A percentile compares a stretch with the other conserved stretches of the same genome.
These are phyloP conservation scores for Amyelois transitella DNA, from an alignment of 1,140 invertebrate species.

Conservation along the genomic window DNA sequence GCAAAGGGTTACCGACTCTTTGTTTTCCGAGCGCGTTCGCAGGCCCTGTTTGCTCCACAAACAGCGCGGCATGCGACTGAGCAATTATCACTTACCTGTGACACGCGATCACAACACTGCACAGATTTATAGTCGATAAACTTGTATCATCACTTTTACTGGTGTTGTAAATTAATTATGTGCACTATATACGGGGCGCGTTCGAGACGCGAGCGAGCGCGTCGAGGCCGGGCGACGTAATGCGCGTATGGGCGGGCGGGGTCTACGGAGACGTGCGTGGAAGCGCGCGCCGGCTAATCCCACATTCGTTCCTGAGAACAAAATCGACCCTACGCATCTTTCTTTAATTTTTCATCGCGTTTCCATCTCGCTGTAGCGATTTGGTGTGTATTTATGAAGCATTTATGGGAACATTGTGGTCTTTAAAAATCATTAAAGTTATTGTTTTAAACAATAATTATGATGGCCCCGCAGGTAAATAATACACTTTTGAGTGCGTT, in stretches of 20 bases:
- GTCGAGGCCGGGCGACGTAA: conserved; percentile 47
- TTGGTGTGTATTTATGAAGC: conserved; percentile 5
- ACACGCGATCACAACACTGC: conserved; percentile 66
- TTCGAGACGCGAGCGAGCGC: conserved; percentile 44
- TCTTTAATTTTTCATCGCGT: conserved; percentile 11
- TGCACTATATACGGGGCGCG: conserved; percentile 45
- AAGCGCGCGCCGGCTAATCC: conserved; percentile 50
- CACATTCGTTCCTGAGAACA: conserved; percentile 13
- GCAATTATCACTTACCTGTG: conserved; percentile 72
- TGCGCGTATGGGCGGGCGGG: conserved; percentile 53
- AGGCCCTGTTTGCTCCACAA: conserved; percentile 36
- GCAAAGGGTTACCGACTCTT: conserved; percentile 55
- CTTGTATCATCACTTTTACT: conserved; percentile 70
- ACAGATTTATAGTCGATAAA: conserved; percentile 70
- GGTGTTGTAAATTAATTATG: conserved; percentile 64
- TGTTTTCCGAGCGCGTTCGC: conserved; percentile 39
- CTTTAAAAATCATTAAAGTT: no score
- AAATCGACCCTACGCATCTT: conserved; percentile 26
- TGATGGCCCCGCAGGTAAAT: neutral
- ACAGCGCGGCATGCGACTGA: conserved; percentile 46
- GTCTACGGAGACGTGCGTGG: conserved; percentile 12
- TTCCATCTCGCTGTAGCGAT: neutral
- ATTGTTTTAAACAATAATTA: neutral
- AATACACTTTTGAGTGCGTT: no score
- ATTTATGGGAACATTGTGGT: neutral